These are phyloP conservation scores for Meda fulgida DNA, from an alignment of 2,797 vertebrate genomes.

Conservation along the genomic window DNA sequence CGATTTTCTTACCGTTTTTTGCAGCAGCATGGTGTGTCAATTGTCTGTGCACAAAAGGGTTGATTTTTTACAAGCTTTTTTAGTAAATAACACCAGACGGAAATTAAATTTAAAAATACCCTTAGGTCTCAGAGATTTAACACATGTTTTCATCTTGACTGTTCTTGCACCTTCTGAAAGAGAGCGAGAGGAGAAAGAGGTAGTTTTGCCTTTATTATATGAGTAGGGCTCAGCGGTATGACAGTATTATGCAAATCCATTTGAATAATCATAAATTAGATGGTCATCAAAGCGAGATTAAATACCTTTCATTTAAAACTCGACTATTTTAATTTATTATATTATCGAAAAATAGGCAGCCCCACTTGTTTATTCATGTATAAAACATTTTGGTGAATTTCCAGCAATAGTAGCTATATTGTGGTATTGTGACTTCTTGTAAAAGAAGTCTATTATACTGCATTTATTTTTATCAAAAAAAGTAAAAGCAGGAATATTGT, in stretches of 20 bases:
- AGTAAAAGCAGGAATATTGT: not conserved
- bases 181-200: not conserved
- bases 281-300: not conserved
- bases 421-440: not conserved
- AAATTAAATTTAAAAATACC: no score
- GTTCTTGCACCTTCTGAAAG: constrained; percentile 19
- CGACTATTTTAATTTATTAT: not conserved
- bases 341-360: not conserved
- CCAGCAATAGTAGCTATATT: not conserved
- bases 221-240: not conserved
- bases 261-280: not conserved
- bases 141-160: not conserved
- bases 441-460: no score
- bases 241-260: not conserved
- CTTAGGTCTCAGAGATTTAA: no score
- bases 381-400: not conserved
- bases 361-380: not conserved
- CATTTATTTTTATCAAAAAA: not conserved
- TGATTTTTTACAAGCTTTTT: no score
- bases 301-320: not conserved
- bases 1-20: no score
- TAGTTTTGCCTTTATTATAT: not conserved
- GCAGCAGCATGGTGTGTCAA: no score
- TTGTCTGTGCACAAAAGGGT: no score
- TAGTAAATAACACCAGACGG: no score